phyloP scores from a whole-genome alignment of 1,140 invertebrate species.

The Notospermus geniculatus region DNA sequence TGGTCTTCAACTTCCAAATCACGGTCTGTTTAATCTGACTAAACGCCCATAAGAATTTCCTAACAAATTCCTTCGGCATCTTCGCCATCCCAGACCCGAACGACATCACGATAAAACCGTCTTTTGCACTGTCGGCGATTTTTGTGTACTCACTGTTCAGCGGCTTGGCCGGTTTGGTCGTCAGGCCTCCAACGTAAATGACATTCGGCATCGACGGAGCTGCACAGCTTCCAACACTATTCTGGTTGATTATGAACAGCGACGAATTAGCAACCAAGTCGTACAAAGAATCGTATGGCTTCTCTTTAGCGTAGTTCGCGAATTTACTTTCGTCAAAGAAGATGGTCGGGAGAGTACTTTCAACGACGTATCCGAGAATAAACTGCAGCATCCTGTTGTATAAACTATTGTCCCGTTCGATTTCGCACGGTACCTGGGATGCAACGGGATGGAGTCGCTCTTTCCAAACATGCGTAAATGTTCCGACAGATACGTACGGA shows the following conservation, averaged over 20 bases:
- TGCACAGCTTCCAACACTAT: not conserved
- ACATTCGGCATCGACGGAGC: conserved; percentile 4
- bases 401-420: conserved; percentile 1
- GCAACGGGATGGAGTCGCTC: not conserved
- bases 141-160: not conserved
- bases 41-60: not conserved
- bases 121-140: not conserved
- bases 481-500: not conserved
- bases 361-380: not conserved
- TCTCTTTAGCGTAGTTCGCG: not conserved
- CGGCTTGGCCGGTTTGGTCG: not conserved
- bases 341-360: not conserved
- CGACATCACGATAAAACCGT: conserved; percentile 5
- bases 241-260: not conserved
- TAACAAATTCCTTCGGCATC: conserved; percentile 3
- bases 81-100: conserved; percentile 1
- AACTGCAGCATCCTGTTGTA: not conserved
- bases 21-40: not conserved
- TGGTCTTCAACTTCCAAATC: not conserved
- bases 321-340: not conserved
- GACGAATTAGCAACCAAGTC: not conserved
- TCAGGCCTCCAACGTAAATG: conserved; percentile 2
- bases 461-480: not conserved
- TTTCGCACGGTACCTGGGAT: not conserved
- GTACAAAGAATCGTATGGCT: not conserved